phyloP scores from a whole-genome alignment of 2,113 vertebrate species.

The Tiliqua scincoides region DNA sequence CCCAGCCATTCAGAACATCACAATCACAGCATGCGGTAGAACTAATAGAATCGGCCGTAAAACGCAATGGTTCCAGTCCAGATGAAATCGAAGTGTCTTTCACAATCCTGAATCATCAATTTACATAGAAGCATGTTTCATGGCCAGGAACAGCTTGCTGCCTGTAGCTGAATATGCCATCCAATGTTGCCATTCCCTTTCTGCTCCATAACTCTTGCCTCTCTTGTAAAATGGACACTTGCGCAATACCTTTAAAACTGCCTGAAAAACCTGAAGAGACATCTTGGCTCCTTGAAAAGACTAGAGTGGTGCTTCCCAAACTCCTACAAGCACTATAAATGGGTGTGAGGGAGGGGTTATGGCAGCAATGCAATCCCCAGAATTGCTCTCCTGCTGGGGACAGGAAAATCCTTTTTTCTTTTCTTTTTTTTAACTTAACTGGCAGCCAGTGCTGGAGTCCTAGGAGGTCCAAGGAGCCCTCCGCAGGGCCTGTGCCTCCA shows the following conservation, averaged over 20 bases:
- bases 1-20: neutral
- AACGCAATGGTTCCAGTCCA: neutral
- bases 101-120: neutral
- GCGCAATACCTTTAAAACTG: neutral
- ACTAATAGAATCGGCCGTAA: neutral
- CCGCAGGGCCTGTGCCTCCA: too few relatives aligned
- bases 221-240: neutral
- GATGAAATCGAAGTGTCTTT: neutral
- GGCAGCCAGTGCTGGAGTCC: too few relatives aligned
- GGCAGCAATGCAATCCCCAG: too few relatives aligned
- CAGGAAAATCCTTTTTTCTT: too few relatives aligned
- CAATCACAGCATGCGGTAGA: neutral
- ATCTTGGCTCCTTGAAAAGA: neutral
- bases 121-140: neutral
- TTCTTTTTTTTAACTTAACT: too few relatives aligned
- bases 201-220: neutral
- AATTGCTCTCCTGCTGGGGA: too few relatives aligned
- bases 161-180: neutral
- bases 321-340: too few relatives aligned
- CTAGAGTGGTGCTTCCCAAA: too few relatives aligned
- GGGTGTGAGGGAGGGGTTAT: too few relatives aligned
- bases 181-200: neutral
- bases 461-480: too few relatives aligned
- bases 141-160: too few relatives aligned
- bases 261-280: neutral